Evolutionary conservation across 2,888 invertebrate genomes (phyloP), one percentile per base, ranked within the genome.

Genomic region (Agonopterix heracliana): DNA sequence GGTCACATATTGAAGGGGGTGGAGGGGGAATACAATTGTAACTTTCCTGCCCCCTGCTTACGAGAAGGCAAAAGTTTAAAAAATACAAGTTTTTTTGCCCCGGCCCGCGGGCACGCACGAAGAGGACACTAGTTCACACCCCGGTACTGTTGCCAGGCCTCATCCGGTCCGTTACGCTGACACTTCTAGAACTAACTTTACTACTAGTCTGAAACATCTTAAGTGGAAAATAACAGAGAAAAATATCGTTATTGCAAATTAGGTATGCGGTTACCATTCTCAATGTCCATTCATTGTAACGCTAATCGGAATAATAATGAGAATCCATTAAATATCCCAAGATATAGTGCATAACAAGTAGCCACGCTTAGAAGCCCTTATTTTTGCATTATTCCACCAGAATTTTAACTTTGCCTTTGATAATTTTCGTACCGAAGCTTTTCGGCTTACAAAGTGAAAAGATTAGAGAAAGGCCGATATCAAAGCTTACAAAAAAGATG

Each of bases 1-100:
- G 87, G 87, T 87, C 88, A 88, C 88, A 88, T 87, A 88, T 87
- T 87, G 87, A 83, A 85, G 78, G 82, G 79, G 83, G 81, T 69
- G 71, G 69, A 78, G 81, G 78, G 81, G 74, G 81, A 82, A 86
- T 75, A 85, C 87, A 87, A 88, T 88, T 86, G 87, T 85, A 88
- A 88, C 85, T 88, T 88, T 85, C 74, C 68, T 75, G 71, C 76
- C 73, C 66, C 72, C 76, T 67, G 74, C 80, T 80, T 78, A 80
- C 75, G 78, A 70, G 76, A 75, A 79, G 81, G 81, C 78, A 78
- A 84, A 26, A 88, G 81, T 87, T 88, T 86, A 86, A 87, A 88
- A 88, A 87, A 87, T 81, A 86, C 81, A 87, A 87, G 85, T 86
- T 83, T 72, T 56, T 67, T 68, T 71, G 69, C 67, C 70, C 57